These are phyloP conservation scores for Sitta carolinensis DNA, from an alignment of 2,797 vertebrate species.

Conservation along the genomic window DNA sequence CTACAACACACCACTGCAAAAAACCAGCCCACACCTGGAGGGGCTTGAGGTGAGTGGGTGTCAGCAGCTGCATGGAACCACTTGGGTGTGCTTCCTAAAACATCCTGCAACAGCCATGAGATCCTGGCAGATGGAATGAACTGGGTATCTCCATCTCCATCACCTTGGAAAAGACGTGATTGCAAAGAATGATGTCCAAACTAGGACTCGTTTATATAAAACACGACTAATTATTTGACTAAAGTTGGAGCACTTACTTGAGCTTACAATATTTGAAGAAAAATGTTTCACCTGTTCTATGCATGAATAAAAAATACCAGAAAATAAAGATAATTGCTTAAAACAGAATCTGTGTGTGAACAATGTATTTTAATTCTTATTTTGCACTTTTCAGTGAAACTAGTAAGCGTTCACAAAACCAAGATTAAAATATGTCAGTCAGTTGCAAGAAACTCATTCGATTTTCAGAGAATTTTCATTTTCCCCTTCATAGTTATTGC, in stretches of 20 bases:
- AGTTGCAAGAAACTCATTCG: fast-evolving
- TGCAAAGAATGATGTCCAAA: not conserved
- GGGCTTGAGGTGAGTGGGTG: not conserved
- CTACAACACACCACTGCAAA: not conserved
- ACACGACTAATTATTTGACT: not conserved
- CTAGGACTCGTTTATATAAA: not conserved
- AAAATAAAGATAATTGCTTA: not conserved
- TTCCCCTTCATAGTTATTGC: not conserved
- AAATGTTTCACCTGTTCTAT: not conserved
- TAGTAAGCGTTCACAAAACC: not conserved
- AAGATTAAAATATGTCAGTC: not conserved
- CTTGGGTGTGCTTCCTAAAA: not conserved
- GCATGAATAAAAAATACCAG: not conserved
- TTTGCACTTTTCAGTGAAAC: not conserved
- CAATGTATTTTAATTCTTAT: not conserved
- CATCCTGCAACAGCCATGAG: fast-evolving
- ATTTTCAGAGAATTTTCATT: not conserved
- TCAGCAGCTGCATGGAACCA: not conserved
- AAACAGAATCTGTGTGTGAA: not conserved
- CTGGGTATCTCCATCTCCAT: not conserved
- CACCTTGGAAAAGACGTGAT: not conserved
- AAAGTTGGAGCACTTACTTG: not conserved
- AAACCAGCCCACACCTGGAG: not conserved
- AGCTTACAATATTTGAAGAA: not conserved
- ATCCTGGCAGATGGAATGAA: not conserved